These are phyloP conservation scores for Sylvia borin DNA, from an alignment of 2,797 vertebrate species.

Conservation along the genomic window DNA sequence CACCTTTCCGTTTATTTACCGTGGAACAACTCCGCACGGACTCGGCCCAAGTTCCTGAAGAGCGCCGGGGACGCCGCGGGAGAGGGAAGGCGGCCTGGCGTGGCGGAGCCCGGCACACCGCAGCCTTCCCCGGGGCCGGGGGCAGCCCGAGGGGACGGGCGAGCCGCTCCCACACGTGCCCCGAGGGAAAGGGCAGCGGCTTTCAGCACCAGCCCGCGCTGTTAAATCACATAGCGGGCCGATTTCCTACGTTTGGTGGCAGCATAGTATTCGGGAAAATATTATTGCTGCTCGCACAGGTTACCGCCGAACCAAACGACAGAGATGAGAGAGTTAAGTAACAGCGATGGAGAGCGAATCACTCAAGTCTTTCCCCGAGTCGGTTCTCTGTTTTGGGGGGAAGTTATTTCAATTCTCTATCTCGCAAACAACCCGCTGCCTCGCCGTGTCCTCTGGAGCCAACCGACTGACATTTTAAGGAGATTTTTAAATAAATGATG, in stretches of 20 bases:
- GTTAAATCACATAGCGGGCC: not conserved
- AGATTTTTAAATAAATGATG: not conserved
- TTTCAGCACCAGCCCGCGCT: not conserved
- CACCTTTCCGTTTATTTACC: slow-evolving; percentile 31
- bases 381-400: not conserved
- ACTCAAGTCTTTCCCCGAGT: slow-evolving; percentile 31
- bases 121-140: not conserved
- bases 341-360: not conserved
- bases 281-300: not conserved
- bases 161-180: accelerated
- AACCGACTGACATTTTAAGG: not conserved
- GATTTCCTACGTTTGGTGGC: slow-evolving; percentile 64
- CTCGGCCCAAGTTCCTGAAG: not conserved
- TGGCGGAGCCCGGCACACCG: accelerated
- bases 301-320: not conserved
- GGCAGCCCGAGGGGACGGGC: not conserved
- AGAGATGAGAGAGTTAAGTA: slow-evolving; percentile 24
- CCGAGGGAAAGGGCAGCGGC: not conserved
- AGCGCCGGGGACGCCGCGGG: not conserved
- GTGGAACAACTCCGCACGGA: not conserved
- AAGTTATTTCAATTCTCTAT: slow-evolving; percentile 15
- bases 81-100: not conserved
- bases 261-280: slow-evolving; percentile 57
- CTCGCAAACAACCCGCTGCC: not conserved
- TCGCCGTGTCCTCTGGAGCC: not conserved